phyloP scores from a whole-genome alignment of 1,140 invertebrate genomes.

The Caenorhabditis latens region DNA sequence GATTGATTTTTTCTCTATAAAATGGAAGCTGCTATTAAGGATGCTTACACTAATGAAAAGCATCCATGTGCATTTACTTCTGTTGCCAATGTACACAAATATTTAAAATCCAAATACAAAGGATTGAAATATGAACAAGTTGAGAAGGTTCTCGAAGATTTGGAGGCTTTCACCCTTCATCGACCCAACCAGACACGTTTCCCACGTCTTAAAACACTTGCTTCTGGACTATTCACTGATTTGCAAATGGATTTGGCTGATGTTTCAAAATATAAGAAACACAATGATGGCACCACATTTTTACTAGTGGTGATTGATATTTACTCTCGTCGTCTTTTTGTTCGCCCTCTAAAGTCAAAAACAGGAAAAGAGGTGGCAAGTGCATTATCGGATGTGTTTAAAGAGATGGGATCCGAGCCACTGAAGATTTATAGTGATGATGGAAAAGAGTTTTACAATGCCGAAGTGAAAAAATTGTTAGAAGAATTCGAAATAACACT shows the following conservation, averaged over 20 bases:
- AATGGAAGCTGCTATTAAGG: conserved; percentile 5
- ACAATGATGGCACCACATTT: not conserved
- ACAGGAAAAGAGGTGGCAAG: not conserved
- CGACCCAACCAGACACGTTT: not conserved
- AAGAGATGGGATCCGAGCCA: not conserved
- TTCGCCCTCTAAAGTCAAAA: not conserved
- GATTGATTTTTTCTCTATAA: no score
- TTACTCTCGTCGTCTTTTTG: not conserved
- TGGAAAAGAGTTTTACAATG: conserved; percentile 15
- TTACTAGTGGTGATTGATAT: not conserved
- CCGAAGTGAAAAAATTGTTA: not conserved
- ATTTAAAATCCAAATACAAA: not conserved
- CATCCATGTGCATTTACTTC: not conserved
- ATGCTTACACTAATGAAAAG: not conserved
- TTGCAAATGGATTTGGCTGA: not conserved
- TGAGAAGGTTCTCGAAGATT: conserved; percentile 5
- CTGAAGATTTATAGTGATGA: not conserved
- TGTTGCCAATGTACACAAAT: not conserved
- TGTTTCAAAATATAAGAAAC: not conserved
- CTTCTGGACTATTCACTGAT: not conserved
- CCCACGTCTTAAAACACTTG: not conserved
- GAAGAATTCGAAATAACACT: not conserved
- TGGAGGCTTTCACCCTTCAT: not conserved
- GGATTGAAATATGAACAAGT: not conserved
- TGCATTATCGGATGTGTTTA: not conserved